phyloP scores from a whole-genome alignment of 2,888 invertebrate genomes.

The Steinernema carpocapsae region DNA sequence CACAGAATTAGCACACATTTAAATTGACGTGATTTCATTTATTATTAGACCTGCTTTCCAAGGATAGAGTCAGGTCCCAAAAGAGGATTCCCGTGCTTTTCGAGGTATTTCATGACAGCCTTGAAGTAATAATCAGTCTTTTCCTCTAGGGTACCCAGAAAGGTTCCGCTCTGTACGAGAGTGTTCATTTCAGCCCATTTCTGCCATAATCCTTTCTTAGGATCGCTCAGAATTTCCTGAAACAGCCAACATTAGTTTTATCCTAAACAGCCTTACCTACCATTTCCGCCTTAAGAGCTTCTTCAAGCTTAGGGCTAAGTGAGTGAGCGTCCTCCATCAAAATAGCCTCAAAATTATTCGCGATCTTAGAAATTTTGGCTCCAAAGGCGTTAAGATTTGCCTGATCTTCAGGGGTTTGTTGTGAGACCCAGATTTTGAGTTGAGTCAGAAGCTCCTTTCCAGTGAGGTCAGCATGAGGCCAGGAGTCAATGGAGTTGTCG shows the following conservation, averaged over 20 bases:
- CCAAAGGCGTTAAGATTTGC: neutral
- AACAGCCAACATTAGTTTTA: neutral
- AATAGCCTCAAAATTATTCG: neutral
- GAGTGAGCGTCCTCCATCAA: neutral
- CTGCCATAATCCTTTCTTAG: neutral
- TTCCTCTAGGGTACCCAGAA: neutral
- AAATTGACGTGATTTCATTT: neutral
- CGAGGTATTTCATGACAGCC: neutral
- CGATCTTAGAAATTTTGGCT: neutral
- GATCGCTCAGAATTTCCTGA: neutral
- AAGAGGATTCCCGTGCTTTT: neutral
- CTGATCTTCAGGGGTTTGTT: neutral
- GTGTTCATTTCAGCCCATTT: neutral
- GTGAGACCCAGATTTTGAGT: neutral
- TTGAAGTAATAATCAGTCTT: neutral
- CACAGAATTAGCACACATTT: neutral
- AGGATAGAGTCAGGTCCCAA: constrained; percentile 1
- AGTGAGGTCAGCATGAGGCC: neutral
- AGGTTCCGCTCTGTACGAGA: neutral
- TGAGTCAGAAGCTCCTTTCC: neutral
- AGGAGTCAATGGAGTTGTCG: no score
- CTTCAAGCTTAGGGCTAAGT: neutral
- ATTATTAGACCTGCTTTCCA: neutral
- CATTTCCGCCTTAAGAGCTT: neutral
- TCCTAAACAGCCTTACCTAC: neutral